Conservation (phyloP, 2,888 invertebrate species). For the Siphonodentalium dalli region DNA sequence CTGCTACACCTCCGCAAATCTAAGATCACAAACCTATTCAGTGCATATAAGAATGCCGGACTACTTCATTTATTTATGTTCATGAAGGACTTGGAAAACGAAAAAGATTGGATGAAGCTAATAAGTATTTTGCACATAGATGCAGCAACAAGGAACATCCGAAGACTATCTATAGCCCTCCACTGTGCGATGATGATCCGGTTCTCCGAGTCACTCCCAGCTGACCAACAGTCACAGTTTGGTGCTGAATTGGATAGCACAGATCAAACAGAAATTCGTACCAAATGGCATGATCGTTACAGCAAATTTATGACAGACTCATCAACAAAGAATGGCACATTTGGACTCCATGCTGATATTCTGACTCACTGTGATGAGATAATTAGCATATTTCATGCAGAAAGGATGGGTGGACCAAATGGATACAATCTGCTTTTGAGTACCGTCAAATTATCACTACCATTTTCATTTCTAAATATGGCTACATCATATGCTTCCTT, state of each 20-base stretch:
- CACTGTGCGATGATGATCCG: slow-evolving; percentile 12
- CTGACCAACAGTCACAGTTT: background rate
- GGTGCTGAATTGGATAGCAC: slow-evolving; percentile 3
- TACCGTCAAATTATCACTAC: slow-evolving; percentile 25
- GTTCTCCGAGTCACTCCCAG: slow-evolving; percentile 2
- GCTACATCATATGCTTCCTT: slow-evolving; percentile 30
- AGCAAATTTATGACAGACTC: slow-evolving; percentile 8
- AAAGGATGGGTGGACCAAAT: slow-evolving; percentile 21
- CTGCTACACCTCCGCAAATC: slow-evolving; percentile 22
- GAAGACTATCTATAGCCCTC: slow-evolving; percentile 2
- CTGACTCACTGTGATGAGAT: slow-evolving; percentile 31
- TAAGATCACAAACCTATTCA: slow-evolving; percentile 22
- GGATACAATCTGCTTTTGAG: slow-evolving; percentile 26
- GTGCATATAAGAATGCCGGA: slow-evolving; percentile 23
- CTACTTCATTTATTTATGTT: slow-evolving; percentile 20
- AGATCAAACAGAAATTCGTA: background rate
- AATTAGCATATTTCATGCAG: slow-evolving; percentile 21
- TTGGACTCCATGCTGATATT: slow-evolving; percentile 24
- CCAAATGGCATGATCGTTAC: slow-evolving; percentile 11
- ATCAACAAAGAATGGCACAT: slow-evolving; percentile 16
- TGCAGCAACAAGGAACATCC: slow-evolving; percentile 13
- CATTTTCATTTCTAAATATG: slow-evolving; percentile 29
- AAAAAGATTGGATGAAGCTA: slow-evolving; percentile 22
- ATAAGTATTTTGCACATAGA: slow-evolving; percentile 22
- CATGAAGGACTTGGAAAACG: slow-evolving; percentile 20